Evolutionary conservation across 2,113 vertebrate species (phyloP).

Genomic region (Leucoraja erinaceus): DNA sequence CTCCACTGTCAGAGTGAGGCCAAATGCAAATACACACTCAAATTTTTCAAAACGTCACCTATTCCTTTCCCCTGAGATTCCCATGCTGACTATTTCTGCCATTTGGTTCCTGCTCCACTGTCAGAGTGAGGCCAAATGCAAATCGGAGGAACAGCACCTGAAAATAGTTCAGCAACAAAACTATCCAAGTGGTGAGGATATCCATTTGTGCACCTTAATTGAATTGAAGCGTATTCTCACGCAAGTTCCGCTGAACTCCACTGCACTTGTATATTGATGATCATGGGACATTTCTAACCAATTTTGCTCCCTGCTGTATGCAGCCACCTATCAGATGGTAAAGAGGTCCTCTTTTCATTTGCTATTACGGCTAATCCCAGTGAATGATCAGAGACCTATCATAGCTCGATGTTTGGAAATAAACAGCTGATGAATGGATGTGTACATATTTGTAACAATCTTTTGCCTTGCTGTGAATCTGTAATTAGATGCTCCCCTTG

Average conservation of each 20-base stretch:
- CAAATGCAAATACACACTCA: no score
- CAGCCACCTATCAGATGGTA: neutral
- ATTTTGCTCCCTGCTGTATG: neutral
- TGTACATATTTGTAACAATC: neutral
- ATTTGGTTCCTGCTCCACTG: no score
- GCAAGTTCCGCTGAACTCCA: neutral
- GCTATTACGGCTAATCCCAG: neutral
- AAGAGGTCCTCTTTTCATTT: neutral
- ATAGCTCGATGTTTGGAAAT: neutral
- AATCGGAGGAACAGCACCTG: no score
- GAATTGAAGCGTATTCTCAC: neutral
- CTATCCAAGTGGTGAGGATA: neutral
- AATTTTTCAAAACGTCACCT: no score
- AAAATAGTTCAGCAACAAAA: no score
- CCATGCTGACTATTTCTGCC: no score
- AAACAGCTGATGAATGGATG: constrained; percentile 3
- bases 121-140: no score
- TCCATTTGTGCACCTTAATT: neutral
- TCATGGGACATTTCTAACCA: neutral
- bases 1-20: no score
- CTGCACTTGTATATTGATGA: neutral
- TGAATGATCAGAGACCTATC: constrained; percentile 13
- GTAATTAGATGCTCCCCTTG: constrained; percentile 20
- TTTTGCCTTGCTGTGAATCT: neutral
- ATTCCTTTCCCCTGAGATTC: no score